Percentiles rank a stretch among this genome's conserved stretches.
Conservation (phyloP, 1,140 invertebrate species). For the Drosophila lacertosa region DNA sequence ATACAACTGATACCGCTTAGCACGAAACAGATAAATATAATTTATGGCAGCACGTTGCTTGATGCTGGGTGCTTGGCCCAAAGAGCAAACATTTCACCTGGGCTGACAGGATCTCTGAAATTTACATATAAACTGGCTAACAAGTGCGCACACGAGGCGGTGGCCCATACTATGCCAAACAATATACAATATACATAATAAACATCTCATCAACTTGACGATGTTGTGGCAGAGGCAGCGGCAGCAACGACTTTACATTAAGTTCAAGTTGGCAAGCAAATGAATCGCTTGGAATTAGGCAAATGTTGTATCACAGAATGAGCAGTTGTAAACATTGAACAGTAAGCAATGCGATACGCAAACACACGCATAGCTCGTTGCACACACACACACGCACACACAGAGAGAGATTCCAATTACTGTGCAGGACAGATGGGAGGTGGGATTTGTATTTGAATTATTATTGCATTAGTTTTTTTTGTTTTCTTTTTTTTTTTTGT, state of each 20-base stretch:
- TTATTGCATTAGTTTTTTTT: no score
- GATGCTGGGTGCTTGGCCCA: not conserved
- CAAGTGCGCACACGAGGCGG: not conserved
- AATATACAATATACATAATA: constrained; percentile 63
- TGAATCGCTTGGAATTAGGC: constrained; percentile 49
- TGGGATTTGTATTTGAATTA: not conserved
- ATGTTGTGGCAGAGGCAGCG: constrained; percentile 7
- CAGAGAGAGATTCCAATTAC: constrained; percentile 3
- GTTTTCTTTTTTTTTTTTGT: no score
- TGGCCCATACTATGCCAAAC: constrained; percentile 7
- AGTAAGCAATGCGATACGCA: constrained; percentile 24
- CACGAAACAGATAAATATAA: constrained; percentile 55
- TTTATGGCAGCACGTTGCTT: constrained; percentile 46
- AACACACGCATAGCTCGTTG: not conserved
- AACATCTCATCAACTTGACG: constrained; percentile 68
- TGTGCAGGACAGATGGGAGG: not conserved
- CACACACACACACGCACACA: no score
- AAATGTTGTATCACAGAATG: constrained; percentile 52
- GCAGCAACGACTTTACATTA: constrained; percentile 23
- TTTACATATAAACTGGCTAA: constrained; percentile 63
- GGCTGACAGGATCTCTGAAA: constrained; percentile 46
- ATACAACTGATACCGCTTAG: constrained; percentile 37
- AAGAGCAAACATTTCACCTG: constrained; percentile 50
- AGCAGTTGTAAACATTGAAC: constrained; percentile 66
- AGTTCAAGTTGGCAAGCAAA: constrained; percentile 15